phyloP scores from a whole-genome alignment of 2,113 vertebrate genomes.

The Eubucco bourcierii region DNA sequence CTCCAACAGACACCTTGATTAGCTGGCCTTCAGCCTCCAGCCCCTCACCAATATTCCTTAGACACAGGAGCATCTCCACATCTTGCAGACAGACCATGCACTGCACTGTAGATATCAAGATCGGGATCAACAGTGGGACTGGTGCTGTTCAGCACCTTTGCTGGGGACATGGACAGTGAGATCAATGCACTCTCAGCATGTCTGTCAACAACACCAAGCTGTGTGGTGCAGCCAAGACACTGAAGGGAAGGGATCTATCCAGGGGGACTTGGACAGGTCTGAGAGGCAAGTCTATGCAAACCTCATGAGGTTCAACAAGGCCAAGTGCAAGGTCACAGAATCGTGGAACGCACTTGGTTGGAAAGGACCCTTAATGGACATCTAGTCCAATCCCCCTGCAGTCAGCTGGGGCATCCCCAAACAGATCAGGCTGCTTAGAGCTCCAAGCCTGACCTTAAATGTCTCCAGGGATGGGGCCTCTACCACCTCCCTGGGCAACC shows the following conservation, averaged over 20 bases:
- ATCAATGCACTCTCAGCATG: not conserved
- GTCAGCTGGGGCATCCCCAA: too few species aligned
- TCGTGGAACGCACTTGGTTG: not conserved
- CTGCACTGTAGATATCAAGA: not conserved
- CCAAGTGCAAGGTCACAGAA: not conserved
- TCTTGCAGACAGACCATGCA: not conserved
- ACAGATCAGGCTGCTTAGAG: too few species aligned
- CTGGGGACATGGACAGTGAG: not conserved
- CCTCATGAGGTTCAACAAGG: not conserved
- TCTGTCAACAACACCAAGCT: not conserved
- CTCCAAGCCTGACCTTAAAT: too few species aligned
- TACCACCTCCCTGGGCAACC: too few species aligned
- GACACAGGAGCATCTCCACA: not conserved
- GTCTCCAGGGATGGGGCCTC: too few species aligned
- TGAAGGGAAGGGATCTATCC: not conserved
- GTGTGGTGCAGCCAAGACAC: not conserved
- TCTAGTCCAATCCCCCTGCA: too few species aligned
- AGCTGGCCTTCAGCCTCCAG: not conserved
- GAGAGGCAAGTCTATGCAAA: not conserved
- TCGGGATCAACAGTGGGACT: not conserved
- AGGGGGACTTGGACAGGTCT: not conserved
- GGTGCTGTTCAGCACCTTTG: not conserved
- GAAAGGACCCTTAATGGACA: too few species aligned
- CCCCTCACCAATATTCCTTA: accelerated
- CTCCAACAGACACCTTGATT: not conserved